Conservation (phyloP, 2,113 vertebrate species). For the Mesitornis unicolor region DNA sequence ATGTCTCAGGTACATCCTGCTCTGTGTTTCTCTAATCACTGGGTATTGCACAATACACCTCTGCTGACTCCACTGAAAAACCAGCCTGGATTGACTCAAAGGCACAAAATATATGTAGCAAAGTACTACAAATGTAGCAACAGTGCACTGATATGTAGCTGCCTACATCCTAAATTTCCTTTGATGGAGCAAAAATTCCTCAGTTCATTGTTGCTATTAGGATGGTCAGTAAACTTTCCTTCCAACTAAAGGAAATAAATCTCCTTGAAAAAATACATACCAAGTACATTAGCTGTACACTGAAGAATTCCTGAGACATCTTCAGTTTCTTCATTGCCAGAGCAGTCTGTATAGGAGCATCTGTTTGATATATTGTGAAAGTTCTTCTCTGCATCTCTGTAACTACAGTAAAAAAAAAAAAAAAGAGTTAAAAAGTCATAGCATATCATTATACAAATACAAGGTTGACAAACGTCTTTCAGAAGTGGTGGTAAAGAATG, state of each 20-base stretch:
- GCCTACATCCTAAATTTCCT: neutral
- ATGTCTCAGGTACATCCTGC: neutral
- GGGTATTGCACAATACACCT: neutral
- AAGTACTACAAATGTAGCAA: neutral
- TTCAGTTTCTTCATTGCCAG: constrained; percentile 83
- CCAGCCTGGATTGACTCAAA: neutral
- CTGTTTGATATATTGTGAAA: constrained; percentile 84
- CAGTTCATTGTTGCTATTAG: neutral
- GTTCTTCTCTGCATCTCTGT: constrained; percentile 83
- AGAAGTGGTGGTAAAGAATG: neutral
- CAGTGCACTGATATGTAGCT: neutral
- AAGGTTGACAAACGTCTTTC: neutral
- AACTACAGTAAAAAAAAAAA: constrained; percentile 71
- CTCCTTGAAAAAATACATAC: constrained; percentile 71
- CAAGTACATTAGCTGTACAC: constrained; percentile 89
- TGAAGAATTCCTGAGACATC: constrained; percentile 95
- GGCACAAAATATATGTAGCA: neutral
- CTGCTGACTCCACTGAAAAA: neutral
- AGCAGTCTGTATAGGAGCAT: constrained; percentile 86
- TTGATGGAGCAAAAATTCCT: neutral
- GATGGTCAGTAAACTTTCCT: neutral
- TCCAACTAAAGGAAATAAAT: neutral
- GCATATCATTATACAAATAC: neutral
- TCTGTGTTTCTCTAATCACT: neutral
- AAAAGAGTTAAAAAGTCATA: neutral